Conservation (phyloP, 2,888 invertebrate species). For the Chloroclysta siterata region DNA sequence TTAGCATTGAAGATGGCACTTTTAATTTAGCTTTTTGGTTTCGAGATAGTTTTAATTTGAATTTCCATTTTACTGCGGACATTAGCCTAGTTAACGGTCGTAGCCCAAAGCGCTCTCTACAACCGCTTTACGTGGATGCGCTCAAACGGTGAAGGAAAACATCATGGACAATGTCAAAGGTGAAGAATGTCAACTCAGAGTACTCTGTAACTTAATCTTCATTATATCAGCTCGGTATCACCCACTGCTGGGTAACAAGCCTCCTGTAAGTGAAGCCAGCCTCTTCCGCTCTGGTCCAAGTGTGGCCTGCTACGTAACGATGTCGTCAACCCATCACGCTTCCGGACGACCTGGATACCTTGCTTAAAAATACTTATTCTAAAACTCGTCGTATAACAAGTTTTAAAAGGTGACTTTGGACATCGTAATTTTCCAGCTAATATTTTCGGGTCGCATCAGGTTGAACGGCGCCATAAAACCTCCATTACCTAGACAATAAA, state of each 20-base stretch:
- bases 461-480: constrained; percentile 7
- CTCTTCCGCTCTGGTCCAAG: not conserved
- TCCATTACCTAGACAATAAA: constrained; percentile 12
- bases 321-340: too few relatives aligned
- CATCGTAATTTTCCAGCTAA: not conserved
- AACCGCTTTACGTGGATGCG: too few relatives aligned
- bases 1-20: constrained; percentile 32
- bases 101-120: too few relatives aligned
- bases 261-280: not conserved
- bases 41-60: constrained; percentile 14
- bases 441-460: not conserved
- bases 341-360: not conserved
- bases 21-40: constrained; percentile 21
- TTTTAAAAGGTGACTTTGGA: not conserved
- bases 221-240: too few relatives aligned
- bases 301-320: not conserved
- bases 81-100: constrained; percentile 1
- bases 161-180: too few relatives aligned
- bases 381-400: not conserved
- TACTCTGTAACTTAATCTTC: too few relatives aligned
- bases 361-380: not conserved
- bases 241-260: not conserved
- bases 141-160: too few relatives aligned
- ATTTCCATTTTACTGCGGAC: constrained; percentile 23
- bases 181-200: too few relatives aligned